Evolutionary conservation across 2,797 vertebrate species (phyloP).

Genomic region (Remorina albescens): DNA sequence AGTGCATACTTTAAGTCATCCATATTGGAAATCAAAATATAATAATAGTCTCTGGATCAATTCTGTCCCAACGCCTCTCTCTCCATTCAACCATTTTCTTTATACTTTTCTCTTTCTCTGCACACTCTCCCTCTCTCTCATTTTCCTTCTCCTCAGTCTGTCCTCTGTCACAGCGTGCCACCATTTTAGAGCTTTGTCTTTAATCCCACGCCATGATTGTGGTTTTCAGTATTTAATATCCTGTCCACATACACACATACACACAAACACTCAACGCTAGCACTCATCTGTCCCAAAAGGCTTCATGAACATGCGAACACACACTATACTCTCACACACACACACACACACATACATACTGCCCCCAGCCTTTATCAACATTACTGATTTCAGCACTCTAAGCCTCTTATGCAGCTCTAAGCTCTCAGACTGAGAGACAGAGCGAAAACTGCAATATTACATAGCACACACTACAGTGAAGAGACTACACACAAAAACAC

Average conservation of each 20-base stretch:
- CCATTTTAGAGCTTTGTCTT: constrained; percentile 82
- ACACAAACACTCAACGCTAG: constrained; percentile 20
- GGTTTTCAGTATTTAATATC: constrained; percentile 77
- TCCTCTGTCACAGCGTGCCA: constrained; percentile 64
- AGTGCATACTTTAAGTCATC: background rate
- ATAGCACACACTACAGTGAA: constrained; percentile 62
- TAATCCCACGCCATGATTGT: constrained; percentile 83
- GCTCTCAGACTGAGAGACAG: constrained; percentile 79
- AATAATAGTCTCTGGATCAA: background rate
- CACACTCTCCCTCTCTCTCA: background rate
- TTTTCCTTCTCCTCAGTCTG: constrained; percentile 55
- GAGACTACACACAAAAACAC: constrained; percentile 18
- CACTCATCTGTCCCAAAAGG: too few species aligned
- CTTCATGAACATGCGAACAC: constrained; percentile 1
- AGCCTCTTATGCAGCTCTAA: constrained; percentile 85
- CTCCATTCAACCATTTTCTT: background rate
- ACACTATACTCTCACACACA: constrained; percentile 23
- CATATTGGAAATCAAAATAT: background rate
- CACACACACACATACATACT: constrained; percentile 24
- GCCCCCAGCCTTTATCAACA: constrained; percentile 73
- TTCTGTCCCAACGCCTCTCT: background rate
- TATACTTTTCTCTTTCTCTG: too few species aligned
- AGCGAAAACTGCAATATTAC: constrained; percentile 78
- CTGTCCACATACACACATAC: constrained; percentile 29
- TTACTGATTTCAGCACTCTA: constrained; percentile 80